phyloP scores from a whole-genome alignment of 2,113 vertebrate genomes.

The Ciconia stormi region DNA sequence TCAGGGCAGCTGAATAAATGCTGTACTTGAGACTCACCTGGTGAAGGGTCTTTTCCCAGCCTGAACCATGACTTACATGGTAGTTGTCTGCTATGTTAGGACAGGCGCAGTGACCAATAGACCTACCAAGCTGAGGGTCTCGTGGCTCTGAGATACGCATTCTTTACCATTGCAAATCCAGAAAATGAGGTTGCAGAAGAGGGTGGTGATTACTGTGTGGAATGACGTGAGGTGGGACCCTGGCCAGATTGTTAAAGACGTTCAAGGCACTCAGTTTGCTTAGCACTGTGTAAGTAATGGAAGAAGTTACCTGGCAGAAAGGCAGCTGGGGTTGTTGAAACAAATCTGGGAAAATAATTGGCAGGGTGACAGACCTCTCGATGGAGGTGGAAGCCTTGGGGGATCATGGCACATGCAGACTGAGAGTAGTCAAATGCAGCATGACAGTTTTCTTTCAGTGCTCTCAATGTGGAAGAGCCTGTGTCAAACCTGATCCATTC shows the following conservation, averaged over 20 bases:
- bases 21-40: background rate
- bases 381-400: background rate
- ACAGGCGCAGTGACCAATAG: fast-evolving
- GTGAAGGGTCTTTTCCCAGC: background rate
- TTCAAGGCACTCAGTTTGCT: background rate
- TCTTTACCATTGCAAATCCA: background rate
- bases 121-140: background rate
- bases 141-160: background rate
- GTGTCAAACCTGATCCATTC: slow-evolving; percentile 7
- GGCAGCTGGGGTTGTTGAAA: background rate
- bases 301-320: background rate
- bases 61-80: background rate
- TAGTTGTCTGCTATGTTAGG: background rate
- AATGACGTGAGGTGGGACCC: background rate
- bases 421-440: background rate
- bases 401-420: background rate
- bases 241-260: background rate
- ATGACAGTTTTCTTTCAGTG: background rate
- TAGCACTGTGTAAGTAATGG: background rate
- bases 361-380: background rate
- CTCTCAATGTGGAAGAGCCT: background rate
- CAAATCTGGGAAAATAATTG: background rate
- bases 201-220: background rate
- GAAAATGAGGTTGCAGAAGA: background rate
- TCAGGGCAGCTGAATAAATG: background rate